Evolutionary conservation across 2,888 invertebrate species (phyloP), one percentile per base, ranked within the genome.

Genomic region (Diarsia brunnea): DNA sequence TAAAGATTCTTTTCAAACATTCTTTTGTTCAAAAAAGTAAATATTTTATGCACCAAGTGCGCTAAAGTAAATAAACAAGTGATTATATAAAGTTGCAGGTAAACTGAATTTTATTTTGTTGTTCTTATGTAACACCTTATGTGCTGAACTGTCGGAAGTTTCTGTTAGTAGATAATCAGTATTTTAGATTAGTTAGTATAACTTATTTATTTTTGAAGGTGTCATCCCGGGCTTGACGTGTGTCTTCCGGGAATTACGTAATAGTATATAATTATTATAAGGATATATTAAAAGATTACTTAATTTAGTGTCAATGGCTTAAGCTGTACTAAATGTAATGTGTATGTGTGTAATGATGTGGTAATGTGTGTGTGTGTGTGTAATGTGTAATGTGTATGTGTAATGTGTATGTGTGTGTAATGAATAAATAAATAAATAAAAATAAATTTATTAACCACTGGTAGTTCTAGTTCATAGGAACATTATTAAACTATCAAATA

Each of bases 111-210:
- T 47, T 10, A 4, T 8, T n/a, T 43, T 63, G 43, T 43, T n/a
- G 43, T 77, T n/a, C 31, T 79, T 81, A 70, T 73, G 31, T 70
- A 84, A 81, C 38, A 27, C 1, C 53, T 49, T 61, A 69, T 61
- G 65, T 43, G 11, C 21, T 69, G 38, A 27, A 19, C 16, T 66
- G 65, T 47, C 73, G 84, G 79, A 79, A 79, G 43, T 68, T 24
- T 0, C 24, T n/a, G 27, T 43, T 60, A 58, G 24, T 14, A 14
- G n/a, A n/a, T 58, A 61, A 66, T 69, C 45, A 31, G 5, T 66
- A 58, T 69, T 69, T 66, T 24, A 61, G 68, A 61, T 69, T 72
- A 27, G 51, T 61, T 1, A 58, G 38, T 43, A 16, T 16, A 21
- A 45, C 43, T 45, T 14, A 27, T 2, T 10, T 24, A 55, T 49